phyloP scores from a whole-genome alignment of 53 echinoderm and acorn worm genomes.

The Actinopyga echinites region DNA sequence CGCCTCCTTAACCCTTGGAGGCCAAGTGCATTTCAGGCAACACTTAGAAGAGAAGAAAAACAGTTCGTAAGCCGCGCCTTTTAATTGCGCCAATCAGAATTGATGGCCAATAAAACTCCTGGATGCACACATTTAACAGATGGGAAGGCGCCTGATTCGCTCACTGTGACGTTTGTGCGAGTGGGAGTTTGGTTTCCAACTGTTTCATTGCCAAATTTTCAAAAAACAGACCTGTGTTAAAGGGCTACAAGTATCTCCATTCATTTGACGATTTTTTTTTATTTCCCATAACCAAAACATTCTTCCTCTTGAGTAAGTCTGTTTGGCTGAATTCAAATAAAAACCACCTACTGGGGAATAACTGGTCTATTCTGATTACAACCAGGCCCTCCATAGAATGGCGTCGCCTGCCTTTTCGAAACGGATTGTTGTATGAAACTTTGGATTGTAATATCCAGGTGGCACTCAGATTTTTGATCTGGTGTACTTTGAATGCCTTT shows the following conservation, averaged over 20 bases:
- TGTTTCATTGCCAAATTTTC: constrained; percentile 17
- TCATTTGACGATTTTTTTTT: no score
- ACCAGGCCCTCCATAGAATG: no score
- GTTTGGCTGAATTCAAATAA: no score
- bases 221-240: constrained; percentile 18
- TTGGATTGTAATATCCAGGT: no score
- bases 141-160: constrained; percentile 23
- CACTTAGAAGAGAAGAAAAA: constrained; percentile 21
- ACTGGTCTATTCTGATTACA: no score
- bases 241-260: not conserved
- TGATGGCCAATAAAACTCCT: constrained; percentile 25
- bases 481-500: no score
- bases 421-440: no score
- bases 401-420: no score
- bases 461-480: no score
- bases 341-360: no score
- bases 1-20: constrained; percentile 7
- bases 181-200: constrained; percentile 8
- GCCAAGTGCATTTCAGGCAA: not conserved
- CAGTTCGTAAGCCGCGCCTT: constrained; percentile 40
- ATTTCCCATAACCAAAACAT: no score
- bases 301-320: no score
- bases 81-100: constrained; percentile 28
- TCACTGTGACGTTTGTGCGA: not conserved
- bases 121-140: constrained; percentile 21